A percentile compares a stretch with the other conserved stretches of the same genome.
Evolutionary conservation across 2,888 invertebrate genomes (phyloP).

Genomic region (Philereme vetulata): DNA sequence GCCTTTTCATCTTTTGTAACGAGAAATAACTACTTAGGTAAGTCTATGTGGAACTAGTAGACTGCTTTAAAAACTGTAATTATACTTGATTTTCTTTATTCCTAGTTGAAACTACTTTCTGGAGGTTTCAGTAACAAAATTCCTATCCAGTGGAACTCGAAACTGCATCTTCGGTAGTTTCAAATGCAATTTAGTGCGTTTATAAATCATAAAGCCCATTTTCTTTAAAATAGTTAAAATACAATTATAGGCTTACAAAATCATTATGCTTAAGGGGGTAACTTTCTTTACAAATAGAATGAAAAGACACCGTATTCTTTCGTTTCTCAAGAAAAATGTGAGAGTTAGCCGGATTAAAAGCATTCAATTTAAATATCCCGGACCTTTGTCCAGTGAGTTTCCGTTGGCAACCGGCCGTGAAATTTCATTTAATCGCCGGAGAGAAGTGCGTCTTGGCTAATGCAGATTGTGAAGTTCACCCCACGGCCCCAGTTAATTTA

Average conservation of each 20-base stretch:
- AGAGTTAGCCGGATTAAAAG: slow-evolving; percentile 69
- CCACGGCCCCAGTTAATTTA: slow-evolving; percentile 73
- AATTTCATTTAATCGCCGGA: slow-evolving; percentile 80
- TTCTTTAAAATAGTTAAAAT: too few relatives aligned
- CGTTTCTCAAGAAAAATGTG: slow-evolving; percentile 54
- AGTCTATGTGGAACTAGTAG: neutral
- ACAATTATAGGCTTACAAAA: too few relatives aligned
- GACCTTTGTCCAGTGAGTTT: slow-evolving; percentile 77
- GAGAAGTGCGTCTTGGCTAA: slow-evolving; percentile 80
- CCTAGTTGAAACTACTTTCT: too few relatives aligned
- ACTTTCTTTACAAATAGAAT: neutral
- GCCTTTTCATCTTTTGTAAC: slow-evolving; percentile 43
- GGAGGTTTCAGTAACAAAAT: too few relatives aligned
- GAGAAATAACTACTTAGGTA: neutral
- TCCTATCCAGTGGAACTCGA: too few relatives aligned
- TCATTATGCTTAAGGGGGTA: too few relatives aligned
- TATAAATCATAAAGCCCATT: too few relatives aligned
- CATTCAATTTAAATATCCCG: slow-evolving; percentile 77
- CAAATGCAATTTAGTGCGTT: too few relatives aligned
- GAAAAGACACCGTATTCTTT: slow-evolving; percentile 37
- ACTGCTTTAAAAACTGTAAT: neutral
- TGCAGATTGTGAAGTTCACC: slow-evolving; percentile 77
- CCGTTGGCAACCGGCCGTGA: slow-evolving; percentile 76
- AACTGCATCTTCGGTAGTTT: too few relatives aligned
- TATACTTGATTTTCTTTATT: neutral